A percentile compares a stretch with the other conserved stretches of the same genome.
Conservation (phyloP, 2,113 vertebrate species). For the Saimiri boliviensis region DNA sequence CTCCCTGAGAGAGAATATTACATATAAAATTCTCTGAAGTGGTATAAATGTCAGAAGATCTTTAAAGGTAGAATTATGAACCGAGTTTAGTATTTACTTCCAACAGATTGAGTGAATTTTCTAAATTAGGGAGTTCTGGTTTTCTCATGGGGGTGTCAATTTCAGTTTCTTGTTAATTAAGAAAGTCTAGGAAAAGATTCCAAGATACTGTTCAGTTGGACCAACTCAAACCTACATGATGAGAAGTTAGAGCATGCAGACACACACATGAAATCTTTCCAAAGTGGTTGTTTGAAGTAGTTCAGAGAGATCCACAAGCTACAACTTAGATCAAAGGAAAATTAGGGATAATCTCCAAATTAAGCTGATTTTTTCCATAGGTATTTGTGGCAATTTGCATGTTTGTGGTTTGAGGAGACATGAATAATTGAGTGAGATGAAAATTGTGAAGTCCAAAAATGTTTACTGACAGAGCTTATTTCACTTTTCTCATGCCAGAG, state of each 20-base stretch:
- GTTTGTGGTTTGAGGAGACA: constrained; percentile 31
- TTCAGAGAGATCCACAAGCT: neutral
- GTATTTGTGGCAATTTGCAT: constrained; percentile 33
- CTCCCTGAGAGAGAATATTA: neutral
- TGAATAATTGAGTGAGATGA: constrained; percentile 5
- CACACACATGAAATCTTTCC: constrained; percentile 8
- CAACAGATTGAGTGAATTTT: neutral
- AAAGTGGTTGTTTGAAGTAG: constrained; percentile 49
- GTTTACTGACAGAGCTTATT: constrained; percentile 47
- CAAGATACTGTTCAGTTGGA: neutral
- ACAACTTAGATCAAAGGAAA: constrained; percentile 58
- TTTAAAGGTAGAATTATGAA: constrained; percentile 18
- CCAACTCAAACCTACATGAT: neutral
- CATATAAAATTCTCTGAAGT: neutral
- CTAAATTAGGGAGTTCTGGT: neutral
- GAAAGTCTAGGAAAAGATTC: neutral
- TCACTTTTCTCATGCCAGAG: constrained; percentile 26
- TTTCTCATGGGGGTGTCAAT: neutral
- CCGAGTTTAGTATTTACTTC: neutral
- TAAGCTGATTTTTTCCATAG: constrained; percentile 16
- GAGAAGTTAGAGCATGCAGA: neutral
- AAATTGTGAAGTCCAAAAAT: constrained; percentile 46
- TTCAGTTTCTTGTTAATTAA: constrained; percentile 44
- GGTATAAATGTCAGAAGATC: neutral
- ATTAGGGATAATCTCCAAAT: constrained; percentile 38